Base-by-base conservation (phyloP, 2,888 invertebrate species). In the Parthenolecanium corni region DNA sequence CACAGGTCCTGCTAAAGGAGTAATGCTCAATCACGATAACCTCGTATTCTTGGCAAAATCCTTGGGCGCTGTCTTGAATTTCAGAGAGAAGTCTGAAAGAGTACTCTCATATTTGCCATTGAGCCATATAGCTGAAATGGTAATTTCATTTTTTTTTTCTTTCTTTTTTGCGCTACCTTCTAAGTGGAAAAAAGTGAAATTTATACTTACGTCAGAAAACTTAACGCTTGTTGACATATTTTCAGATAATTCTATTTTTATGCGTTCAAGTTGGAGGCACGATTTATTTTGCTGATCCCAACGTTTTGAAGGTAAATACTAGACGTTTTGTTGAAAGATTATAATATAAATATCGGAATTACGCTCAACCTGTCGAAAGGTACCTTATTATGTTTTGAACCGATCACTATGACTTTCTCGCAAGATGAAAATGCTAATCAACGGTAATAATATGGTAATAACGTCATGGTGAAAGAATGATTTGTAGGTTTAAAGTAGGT, bases 1-100 rank as follows among this genome's bases (percentile, higher is more conserved):
- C 2, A 84, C 89, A 67, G 91, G 91, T 36, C 81, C 84, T 69
- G 91, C 93, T 20, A 94, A 94, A 75, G 94, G 88, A 36, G 93
- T 90, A 23, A 94, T 94, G 94, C 73, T 94, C 67, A 86, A 83
- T 64, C 94, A 94, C 73, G 94, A 94, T 75, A 93, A 89, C 74
- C 75, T 93, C 52, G 80, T 83, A 14, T 86, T 82, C 78, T 82
- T 85, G 70, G 80, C 84, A 4, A 75, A 77, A 67, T 72, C 77
- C 1, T 78, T 85, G 64, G 71, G 74, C 25, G 77, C 80, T 67
- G 73, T 79, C 6, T 74, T 81, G 40, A 77, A 80, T 61, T 69
- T 85, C 49, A 74, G 75, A 63, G 75, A 77, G 1, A 80, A 78
- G 0, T 70, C 76, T 1, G 86, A 89, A 70, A 72, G 77, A 6